These are phyloP conservation scores for Chiloscyllium punctatum DNA, from an alignment of 2,797 vertebrate genomes.

Conservation along the genomic window DNA sequence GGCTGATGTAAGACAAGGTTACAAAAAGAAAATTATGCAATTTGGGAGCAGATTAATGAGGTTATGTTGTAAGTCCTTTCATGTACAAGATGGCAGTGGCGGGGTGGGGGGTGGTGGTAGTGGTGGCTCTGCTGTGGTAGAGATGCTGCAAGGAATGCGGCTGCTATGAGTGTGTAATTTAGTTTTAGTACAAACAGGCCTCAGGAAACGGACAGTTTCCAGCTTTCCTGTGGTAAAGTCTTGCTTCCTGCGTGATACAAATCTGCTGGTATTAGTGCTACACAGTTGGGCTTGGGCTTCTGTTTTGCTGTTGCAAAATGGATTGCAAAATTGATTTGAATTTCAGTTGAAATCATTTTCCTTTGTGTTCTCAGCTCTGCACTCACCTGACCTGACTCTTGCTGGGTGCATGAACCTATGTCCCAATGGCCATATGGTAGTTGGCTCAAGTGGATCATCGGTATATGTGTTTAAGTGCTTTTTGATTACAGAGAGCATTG, in stretches of 20 bases:
- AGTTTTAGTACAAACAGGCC: neutral
- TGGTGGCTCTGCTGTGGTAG: neutral
- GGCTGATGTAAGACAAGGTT: conserved; percentile 24
- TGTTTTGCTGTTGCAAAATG: conserved; percentile 11
- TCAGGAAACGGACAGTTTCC: conserved; percentile 28
- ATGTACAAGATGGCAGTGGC: neutral
- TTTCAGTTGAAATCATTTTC: conserved; percentile 10
- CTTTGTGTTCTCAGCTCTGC: neutral
- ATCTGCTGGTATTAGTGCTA: neutral
- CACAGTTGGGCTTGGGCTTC: conserved; percentile 19
- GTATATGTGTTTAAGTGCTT: neutral
- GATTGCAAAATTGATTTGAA: conserved; percentile 29
- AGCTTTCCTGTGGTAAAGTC: conserved; percentile 34
- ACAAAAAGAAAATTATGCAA: conserved; percentile 22
- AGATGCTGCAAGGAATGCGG: neutral
- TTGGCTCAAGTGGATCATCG: neutral
- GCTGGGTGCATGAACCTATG: neutral
- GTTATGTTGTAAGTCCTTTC: conserved; percentile 15
- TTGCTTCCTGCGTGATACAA: conserved; percentile 32
- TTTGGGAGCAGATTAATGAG: conserved; percentile 7
- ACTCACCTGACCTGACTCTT: neutral
- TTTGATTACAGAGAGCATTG: neutral
- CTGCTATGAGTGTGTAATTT: neutral
- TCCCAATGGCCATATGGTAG: neutral
- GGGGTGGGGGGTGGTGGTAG: neutral